phyloP scores from a whole-genome alignment of 92 coral and sea anemone species.

The Paramuricea clavata region DNA sequence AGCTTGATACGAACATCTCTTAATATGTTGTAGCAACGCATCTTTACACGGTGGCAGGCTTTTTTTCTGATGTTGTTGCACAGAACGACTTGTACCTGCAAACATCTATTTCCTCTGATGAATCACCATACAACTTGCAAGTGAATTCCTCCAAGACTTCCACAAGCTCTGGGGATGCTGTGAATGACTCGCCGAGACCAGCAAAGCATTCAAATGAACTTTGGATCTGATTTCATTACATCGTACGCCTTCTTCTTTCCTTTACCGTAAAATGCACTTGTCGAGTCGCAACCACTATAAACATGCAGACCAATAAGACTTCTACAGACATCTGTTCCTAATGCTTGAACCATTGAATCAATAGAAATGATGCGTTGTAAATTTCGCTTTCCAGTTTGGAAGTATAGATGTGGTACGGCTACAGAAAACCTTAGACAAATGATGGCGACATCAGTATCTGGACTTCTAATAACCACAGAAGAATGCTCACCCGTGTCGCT shows the following conservation, averaged over 20 bases:
- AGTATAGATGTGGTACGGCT: slow-evolving; percentile 27
- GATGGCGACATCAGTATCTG: slow-evolving; percentile 45
- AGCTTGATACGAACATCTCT: slow-evolving; percentile 42
- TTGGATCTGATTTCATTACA: slow-evolving; percentile 36
- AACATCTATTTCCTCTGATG: slow-evolving; percentile 21
- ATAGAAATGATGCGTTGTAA: slow-evolving; percentile 32
- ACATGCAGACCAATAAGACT: slow-evolving; percentile 31
- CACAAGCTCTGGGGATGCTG: slow-evolving; percentile 41
- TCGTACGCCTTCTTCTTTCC: slow-evolving; percentile 39
- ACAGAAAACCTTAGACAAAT: slow-evolving; percentile 35
- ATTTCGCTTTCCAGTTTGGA: slow-evolving; percentile 34
- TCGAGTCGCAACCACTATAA: slow-evolving; percentile 39
- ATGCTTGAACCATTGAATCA: slow-evolving; percentile 23
- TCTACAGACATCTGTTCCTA: slow-evolving; percentile 25
- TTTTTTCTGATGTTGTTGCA: slow-evolving; percentile 38
- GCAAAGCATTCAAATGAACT: slow-evolving; percentile 40
- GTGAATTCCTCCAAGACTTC: slow-evolving; percentile 30
- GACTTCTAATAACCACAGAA: slow-evolving; percentile 30
- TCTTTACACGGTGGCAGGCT: slow-evolving; percentile 40
- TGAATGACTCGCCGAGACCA: slow-evolving; percentile 26
- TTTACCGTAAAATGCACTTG: slow-evolving; percentile 44
- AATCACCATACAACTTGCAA: slow-evolving; percentile 31
- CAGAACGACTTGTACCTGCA: slow-evolving; percentile 32
- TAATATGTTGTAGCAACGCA: slow-evolving; percentile 22
- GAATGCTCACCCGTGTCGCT: slow-evolving; percentile 19